These are phyloP conservation scores for Solen grandis DNA, from an alignment of 1,140 invertebrate species.

Conservation along the genomic window DNA sequence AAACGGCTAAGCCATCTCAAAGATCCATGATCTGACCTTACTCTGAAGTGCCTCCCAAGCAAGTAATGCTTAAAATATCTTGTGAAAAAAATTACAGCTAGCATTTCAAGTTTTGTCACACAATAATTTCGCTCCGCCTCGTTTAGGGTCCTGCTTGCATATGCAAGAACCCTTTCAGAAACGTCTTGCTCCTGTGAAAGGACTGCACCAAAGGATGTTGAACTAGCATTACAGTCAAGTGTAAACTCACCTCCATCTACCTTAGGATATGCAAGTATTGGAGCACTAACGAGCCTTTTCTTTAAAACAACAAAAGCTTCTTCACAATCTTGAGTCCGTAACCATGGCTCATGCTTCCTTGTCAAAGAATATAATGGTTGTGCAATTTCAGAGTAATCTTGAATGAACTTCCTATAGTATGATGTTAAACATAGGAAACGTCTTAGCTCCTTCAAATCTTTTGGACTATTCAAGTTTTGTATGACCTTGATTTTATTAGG, in stretches of 20 bases:
- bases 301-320: constrained; percentile 59
- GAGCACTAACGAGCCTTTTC: constrained; percentile 4
- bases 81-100: constrained; percentile 59
- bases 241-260: constrained; percentile 42
- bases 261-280: constrained; percentile 38
- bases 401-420: constrained; percentile 79
- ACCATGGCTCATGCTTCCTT: constrained; percentile 47
- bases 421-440: constrained; percentile 81
- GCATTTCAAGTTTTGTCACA: constrained; percentile 56
- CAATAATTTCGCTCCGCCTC: constrained; percentile 81
- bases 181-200: constrained; percentile 64
- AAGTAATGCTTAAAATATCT: constrained; percentile 62
- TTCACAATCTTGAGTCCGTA: constrained; percentile 60
- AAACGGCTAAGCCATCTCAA: constrained; percentile 46
- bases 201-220: constrained; percentile 64
- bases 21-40: constrained; percentile 61
- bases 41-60: constrained; percentile 52
- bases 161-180: constrained; percentile 60
- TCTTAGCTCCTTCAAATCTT: constrained; percentile 75
- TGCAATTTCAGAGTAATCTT: constrained; percentile 71
- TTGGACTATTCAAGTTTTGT: constrained; percentile 59
- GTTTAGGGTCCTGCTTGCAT: constrained; percentile 55
- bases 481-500: constrained; percentile 32
- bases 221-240: constrained; percentile 62
- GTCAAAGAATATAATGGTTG: constrained; percentile 70